Evolutionary conservation across 2,113 vertebrate genomes (phyloP).

Genomic region (Phodopus roborovskii): DNA sequence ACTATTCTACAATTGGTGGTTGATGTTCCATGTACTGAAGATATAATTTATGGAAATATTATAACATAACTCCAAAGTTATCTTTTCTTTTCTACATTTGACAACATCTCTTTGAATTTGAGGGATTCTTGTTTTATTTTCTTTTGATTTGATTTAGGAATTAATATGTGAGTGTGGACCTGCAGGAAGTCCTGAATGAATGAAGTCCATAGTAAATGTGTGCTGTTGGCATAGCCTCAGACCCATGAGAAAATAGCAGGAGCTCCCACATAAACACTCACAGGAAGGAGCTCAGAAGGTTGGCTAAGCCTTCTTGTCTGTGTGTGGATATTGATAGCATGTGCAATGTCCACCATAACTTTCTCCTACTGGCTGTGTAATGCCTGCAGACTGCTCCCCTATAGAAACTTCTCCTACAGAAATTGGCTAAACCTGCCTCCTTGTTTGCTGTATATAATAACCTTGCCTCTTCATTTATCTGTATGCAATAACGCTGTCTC

Average conservation of each 20-base stretch:
- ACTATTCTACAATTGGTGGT: not conserved
- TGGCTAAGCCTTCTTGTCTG: not conserved
- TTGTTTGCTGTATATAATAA: not conserved
- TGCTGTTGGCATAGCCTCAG: not conserved
- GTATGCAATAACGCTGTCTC: not conserved
- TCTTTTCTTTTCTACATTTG: not conserved
- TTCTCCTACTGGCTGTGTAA: not conserved
- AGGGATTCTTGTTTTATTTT: not conserved
- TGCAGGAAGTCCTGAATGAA: not conserved
- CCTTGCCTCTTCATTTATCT: not conserved
- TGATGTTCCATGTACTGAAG: not conserved
- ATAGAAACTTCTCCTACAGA: not conserved
- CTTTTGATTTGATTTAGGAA: not conserved
- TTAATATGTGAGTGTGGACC: not conserved
- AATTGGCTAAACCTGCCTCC: not conserved
- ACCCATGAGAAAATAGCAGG: not conserved
- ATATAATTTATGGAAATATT: not conserved
- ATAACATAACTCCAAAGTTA: not conserved
- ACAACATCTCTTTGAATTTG: not conserved
- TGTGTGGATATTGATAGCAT: not conserved
- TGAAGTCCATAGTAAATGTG: not conserved
- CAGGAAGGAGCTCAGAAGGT: not conserved
- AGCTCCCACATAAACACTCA: not conserved
- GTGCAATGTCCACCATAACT: not conserved
- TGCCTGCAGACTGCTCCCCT: not conserved